A percentile compares a stretch with the other conserved stretches of the same genome.
Conservation (phyloP, 2,797 vertebrate genomes). For the Botia kubotai region DNA sequence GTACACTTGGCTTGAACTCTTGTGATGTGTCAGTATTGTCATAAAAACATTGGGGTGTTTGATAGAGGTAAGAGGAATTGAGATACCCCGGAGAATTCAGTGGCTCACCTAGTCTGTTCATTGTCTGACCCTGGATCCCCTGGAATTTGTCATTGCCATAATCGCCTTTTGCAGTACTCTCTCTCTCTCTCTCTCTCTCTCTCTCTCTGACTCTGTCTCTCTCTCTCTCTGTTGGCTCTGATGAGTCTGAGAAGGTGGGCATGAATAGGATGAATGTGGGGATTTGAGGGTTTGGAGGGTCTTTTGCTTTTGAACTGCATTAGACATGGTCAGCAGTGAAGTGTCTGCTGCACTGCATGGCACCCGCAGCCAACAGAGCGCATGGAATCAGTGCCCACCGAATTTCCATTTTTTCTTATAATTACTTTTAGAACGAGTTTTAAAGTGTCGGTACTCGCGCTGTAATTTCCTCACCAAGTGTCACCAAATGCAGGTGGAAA, state of each 20-base stretch:
- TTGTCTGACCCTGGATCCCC: constrained; percentile 34
- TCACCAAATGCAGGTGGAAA: no score
- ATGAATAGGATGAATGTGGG: constrained; percentile 55
- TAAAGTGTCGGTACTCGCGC: no score
- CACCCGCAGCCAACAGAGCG: constrained; percentile 12
- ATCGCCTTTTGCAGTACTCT: constrained; percentile 37
- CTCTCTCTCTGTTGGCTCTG: constrained; percentile 36
- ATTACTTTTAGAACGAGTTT: no score
- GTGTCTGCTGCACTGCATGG: constrained; percentile 39
- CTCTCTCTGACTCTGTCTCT: constrained; percentile 26
- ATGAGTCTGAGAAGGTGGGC: constrained; percentile 38
- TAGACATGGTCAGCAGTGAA: constrained; percentile 64
- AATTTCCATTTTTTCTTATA: not conserved
- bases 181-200: constrained; percentile 29
- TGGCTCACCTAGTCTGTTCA: constrained; percentile 38
- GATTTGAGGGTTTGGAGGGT: constrained; percentile 64
- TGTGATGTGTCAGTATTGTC: no score
- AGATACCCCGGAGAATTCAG: not conserved
- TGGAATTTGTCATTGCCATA: constrained; percentile 49
- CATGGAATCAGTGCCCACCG: not conserved
- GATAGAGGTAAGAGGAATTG: not conserved
- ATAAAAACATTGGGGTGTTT: no score
- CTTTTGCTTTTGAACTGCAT: constrained; percentile 71
- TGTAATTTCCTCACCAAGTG: no score
- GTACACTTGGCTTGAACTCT: no score